Evolutionary conservation across 1,140 invertebrate genomes (phyloP).

Genomic region (Ptiloglossa arizonensis): DNA sequence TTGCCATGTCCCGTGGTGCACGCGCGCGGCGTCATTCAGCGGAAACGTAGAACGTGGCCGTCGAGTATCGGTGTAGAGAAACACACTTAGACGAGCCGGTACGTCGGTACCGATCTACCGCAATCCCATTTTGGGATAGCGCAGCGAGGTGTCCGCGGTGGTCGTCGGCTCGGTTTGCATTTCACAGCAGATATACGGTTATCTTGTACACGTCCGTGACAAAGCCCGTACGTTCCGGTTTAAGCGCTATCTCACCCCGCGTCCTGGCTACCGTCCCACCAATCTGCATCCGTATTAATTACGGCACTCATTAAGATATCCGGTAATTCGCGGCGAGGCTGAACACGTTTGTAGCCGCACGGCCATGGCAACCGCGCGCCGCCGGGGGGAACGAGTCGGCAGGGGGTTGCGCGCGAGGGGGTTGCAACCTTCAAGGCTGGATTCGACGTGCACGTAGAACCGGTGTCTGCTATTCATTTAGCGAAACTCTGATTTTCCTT

Average conservation of each 20-base stretch:
- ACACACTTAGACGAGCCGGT: constrained; percentile 9
- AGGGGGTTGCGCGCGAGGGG: not conserved
- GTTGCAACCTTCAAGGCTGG: not conserved
- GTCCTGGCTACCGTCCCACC: constrained; percentile 69
- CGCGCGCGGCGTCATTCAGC: constrained; percentile 7
- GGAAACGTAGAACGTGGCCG: constrained; percentile 18
- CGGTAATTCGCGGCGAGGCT: constrained; percentile 69
- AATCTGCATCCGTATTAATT: constrained; percentile 81
- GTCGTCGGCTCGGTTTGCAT: constrained; percentile 74
- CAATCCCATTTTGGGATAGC: constrained; percentile 61
- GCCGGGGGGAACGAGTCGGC: constrained; percentile 30
- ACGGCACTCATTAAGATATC: constrained; percentile 82
- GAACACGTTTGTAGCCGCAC: constrained; percentile 51
- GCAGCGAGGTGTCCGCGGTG: constrained; percentile 56
- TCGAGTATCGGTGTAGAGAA: constrained; percentile 32
- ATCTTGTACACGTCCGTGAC: constrained; percentile 76
- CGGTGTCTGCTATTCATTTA: not conserved
- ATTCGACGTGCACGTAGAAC: not conserved
- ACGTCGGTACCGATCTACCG: constrained; percentile 58
- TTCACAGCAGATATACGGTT: constrained; percentile 76
- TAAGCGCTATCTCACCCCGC: constrained; percentile 72
- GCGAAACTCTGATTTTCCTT: constrained; percentile 30
- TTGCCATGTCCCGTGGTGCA: constrained; percentile 24
- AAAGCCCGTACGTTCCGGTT: constrained; percentile 75
- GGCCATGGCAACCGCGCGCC: constrained; percentile 50